Base-by-base conservation (phyloP, 2,888 invertebrate species). In the Troides aeacus region DNA sequence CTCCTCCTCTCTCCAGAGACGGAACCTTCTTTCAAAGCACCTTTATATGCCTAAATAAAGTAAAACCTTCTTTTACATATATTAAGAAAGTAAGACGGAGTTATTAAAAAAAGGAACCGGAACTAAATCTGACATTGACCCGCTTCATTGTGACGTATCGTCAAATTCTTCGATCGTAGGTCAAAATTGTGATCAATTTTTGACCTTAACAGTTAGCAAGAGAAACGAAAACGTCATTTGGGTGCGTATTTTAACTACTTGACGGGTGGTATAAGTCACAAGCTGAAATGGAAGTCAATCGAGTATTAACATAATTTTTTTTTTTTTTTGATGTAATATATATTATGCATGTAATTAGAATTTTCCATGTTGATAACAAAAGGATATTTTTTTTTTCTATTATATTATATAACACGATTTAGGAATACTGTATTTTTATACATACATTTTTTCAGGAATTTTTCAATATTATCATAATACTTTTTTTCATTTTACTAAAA, bases 221-320 rank as follows among this genome's bases (percentile, higher is more conserved):
- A 84, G 86, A 86, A 89, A 86, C 87, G 84, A 85, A 86, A 80
- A 81, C 81, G 79, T 81, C 84, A 84, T 83, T 79, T 84, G 87
- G 87, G 89, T 90, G 88, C 89, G 90, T 88, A 81, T 81, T 77
- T 83, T 87, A 84, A 81, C 75, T 78, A 73, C 61, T 68, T 65
- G 23, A 2, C 42, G 73, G 71, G 65, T 80, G 84, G 83, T 75
- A 5, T 71, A 81, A 84, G 76, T 72, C 8, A 79, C 69, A 74
- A 74, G 78, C 63, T 60, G 6, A 18, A 66, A 60, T 63, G 73
- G 53, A 57, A 62, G 59, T 60, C 42, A 15, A 2, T 36, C 7
- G n/a, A 4, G 36, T 15, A 56, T 53, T 53, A 64, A 17, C 2
- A 64, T 30, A 23, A 53, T 5, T 18, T 7, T 15, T 4, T 30